Conservation (phyloP, 2,113 vertebrate genomes). For the Coryphaenoides rupestris region DNA sequence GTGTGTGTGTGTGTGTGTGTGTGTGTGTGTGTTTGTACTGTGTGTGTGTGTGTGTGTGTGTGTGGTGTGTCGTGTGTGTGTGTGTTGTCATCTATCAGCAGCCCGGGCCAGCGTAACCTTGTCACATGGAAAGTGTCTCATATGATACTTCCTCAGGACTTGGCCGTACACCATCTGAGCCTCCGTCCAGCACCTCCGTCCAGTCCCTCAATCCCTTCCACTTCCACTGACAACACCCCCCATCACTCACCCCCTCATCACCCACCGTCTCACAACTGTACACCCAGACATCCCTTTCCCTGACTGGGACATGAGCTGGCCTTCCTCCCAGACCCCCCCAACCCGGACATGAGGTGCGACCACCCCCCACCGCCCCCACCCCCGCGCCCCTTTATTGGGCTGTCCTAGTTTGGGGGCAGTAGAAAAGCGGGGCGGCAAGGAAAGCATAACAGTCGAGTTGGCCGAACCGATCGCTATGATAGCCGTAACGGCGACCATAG, state of each 20-base stretch:
- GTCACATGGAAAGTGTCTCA: conserved; percentile 67
- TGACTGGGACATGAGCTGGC: conserved; percentile 38
- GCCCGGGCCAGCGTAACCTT: conserved; percentile 60
- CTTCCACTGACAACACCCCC: conserved; percentile 33
- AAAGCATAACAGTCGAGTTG: too few relatives aligned
- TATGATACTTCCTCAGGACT: conserved; percentile 74
- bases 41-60: too few relatives aligned
- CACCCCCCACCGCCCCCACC: not conserved
- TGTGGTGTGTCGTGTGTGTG: too few relatives aligned
- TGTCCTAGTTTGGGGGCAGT: too few relatives aligned
- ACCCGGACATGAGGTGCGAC: too few relatives aligned
- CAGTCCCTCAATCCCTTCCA: conserved; percentile 50
- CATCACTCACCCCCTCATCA: conserved; percentile 4
- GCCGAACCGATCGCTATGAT: too few relatives aligned
- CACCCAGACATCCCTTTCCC: conserved; percentile 10
- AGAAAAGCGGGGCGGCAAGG: too few relatives aligned
- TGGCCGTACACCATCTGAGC: conserved; percentile 70
- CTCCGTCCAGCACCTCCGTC: conserved; percentile 43
- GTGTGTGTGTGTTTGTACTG: too few relatives aligned
- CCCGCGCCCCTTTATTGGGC: too few relatives aligned
- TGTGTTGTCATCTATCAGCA: too few relatives aligned
- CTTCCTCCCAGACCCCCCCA: not conserved
- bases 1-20: too few relatives aligned
- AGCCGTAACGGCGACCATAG: too few relatives aligned
- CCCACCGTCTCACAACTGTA: not conserved